A percentile compares a stretch with the other conserved stretches of the same genome.
Conservation (phyloP, 2,113 vertebrate genomes). For the Xenotilapia longispinis region DNA sequence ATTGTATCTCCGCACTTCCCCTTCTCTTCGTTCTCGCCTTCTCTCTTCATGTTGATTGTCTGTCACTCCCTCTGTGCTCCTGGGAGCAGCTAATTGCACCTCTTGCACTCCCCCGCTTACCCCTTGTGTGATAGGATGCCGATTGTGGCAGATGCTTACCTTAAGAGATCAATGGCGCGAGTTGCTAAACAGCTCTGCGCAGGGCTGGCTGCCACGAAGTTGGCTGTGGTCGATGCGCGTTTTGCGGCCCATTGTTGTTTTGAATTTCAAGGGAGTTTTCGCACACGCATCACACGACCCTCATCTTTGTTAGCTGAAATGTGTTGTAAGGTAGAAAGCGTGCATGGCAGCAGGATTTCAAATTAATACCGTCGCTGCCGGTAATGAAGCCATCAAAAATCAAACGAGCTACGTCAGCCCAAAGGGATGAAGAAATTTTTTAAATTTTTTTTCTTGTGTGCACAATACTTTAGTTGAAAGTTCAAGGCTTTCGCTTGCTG, state of each 20-base stretch:
- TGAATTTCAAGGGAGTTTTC: background rate
- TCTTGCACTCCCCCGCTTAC: slow-evolving; percentile 55
- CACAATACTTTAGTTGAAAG: background rate
- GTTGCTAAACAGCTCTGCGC: slow-evolving; percentile 48
- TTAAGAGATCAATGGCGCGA: slow-evolving; percentile 64
- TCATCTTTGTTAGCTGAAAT: background rate
- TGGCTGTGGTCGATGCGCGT: background rate
- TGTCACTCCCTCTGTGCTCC: slow-evolving; percentile 62
- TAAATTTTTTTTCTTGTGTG: background rate
- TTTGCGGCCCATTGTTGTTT: background rate
- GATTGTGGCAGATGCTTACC: slow-evolving; percentile 56
- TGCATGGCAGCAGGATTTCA: background rate
- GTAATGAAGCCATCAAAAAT: background rate
- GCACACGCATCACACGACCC: background rate
- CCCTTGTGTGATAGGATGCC: slow-evolving; percentile 65
- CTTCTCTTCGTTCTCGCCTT: background rate
- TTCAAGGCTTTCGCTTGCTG: slow-evolving; percentile 5
- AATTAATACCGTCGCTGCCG: background rate
- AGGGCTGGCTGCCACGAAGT: background rate
- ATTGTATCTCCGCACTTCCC: background rate
- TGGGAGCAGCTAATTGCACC: slow-evolving; percentile 70
- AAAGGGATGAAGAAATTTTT: background rate
- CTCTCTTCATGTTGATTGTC: slow-evolving; percentile 28
- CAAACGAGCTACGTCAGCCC: background rate
- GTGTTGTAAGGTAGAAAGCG: background rate